Percentiles rank a stretch among this genome's conserved stretches.
Conservation (phyloP, 2,113 vertebrate species). For the Cochlearius cochlearius region DNA sequence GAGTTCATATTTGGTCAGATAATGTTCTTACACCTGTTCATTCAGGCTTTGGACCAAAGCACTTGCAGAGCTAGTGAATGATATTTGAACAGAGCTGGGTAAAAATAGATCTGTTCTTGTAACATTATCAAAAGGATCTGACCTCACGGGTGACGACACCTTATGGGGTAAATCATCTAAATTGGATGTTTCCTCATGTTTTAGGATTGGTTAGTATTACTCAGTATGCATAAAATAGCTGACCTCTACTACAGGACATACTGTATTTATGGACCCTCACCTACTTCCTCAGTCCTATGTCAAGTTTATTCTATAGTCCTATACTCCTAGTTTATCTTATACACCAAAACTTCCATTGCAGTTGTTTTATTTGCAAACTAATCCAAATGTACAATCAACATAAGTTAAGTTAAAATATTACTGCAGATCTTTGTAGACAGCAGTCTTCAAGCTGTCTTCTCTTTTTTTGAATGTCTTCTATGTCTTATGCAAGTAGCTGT, state of each 20-base stretch:
- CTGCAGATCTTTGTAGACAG: not conserved
- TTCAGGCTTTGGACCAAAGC: conserved; percentile 68
- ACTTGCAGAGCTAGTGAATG: conserved; percentile 60
- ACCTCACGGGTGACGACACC: conserved; percentile 49
- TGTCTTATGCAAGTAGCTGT: not conserved
- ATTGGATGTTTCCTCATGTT: conserved; percentile 71
- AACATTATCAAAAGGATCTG: conserved; percentile 61
- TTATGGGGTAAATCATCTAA: conserved; percentile 57
- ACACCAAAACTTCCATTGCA: not conserved
- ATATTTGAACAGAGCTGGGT: conserved; percentile 46
- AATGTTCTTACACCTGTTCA: conserved; percentile 71
- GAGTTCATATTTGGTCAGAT: conserved; percentile 66
- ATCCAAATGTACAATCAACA: not conserved
- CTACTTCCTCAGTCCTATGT: not conserved
- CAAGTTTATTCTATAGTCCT: not conserved
- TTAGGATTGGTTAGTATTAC: conserved; percentile 50
- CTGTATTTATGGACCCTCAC: not conserved
- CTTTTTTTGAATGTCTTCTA: not conserved
- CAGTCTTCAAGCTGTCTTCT: not conserved
- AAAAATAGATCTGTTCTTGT: conserved; percentile 74
- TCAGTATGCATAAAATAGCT: conserved; percentile 60
- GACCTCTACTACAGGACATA: conserved; percentile 22
- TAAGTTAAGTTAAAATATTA: not conserved
- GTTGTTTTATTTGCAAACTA: not conserved
- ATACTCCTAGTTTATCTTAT: not conserved